Evolutionary conservation across 2,113 vertebrate genomes (phyloP).

Genomic region (Alligator mississippiensis): DNA sequence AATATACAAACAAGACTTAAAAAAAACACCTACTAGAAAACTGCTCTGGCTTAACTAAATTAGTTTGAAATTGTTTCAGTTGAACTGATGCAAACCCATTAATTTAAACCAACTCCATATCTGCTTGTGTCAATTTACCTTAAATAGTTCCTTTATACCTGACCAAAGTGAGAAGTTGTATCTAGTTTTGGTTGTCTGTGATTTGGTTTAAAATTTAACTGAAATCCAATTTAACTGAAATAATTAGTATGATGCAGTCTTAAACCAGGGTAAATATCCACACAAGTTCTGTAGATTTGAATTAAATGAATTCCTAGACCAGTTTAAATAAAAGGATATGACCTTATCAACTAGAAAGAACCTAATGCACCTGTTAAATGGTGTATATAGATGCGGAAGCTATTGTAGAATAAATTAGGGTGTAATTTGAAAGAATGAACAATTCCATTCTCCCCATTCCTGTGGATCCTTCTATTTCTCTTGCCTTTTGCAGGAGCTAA

Average conservation of each 20-base stretch:
- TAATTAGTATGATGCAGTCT: too few relatives aligned
- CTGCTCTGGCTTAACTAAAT: background rate
- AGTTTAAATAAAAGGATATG: background rate
- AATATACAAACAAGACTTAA: background rate
- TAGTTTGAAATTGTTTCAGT: background rate
- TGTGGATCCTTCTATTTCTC: too few relatives aligned
- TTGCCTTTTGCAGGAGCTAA: background rate
- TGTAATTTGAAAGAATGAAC: too few relatives aligned
- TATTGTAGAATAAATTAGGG: too few relatives aligned
- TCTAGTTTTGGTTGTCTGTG: background rate
- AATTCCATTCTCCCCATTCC: too few relatives aligned
- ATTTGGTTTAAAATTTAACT: background rate
- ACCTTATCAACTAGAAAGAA: background rate
- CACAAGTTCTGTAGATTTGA: too few relatives aligned
- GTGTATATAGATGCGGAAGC: too few relatives aligned
- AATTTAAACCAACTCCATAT: background rate
- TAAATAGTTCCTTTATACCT: background rate
- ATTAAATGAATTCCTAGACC: background rate
- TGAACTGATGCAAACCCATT: accelerated
- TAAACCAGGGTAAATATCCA: too few relatives aligned
- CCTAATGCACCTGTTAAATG: background rate
- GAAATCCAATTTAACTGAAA: too few relatives aligned
- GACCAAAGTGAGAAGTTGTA: background rate
- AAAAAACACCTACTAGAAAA: background rate
- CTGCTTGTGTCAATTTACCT: background rate